Base-by-base conservation (phyloP, 2,888 invertebrate species). In the Hipparchia semele region DNA sequence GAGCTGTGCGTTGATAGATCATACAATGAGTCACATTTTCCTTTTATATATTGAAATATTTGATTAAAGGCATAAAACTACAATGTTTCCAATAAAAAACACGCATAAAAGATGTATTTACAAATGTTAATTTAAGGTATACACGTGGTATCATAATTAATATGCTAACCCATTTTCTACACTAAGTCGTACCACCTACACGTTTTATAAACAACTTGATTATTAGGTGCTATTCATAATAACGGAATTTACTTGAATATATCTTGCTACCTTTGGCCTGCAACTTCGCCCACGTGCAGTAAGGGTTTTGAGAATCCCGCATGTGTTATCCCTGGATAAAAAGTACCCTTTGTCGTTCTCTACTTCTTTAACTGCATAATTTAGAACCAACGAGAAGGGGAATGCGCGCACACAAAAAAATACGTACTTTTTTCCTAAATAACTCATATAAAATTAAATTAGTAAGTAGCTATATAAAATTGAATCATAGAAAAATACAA, bases 131-230 rank as follows among this genome's bases (percentile, higher is more conserved):
- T 72, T 67, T 74, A 72, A 70, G 62, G 54, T 54, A 6, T 53
- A 68, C 77, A 72, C 77, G 77, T 77, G 77, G 77, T 53, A 70
- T 77, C 56, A 60, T 74, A 74, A 76, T 76, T 74, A 72, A 71
- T 66, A 76, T 71, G 49, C 67, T 23, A 65, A 64, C 51, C 56
- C 72, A 70, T 67, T 70, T 74, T 75, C 73, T 73, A 71, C 13
- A 67, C 46, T 5, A 49, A 39, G 6, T 23, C 2, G 33, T 67
- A 56, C 54, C 9, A 53, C 59, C 67, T 70, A 70, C 66, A 72
- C 68, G 70, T 70, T 73, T 67, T 46, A 46, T 58, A 58, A 13
- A 67, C 56, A 67, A 68, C 45, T 13, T 13, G 51, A 53, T 65
- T 12, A 46, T 64, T 51, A 64, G 12, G 33, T 60, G 33, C 60